Conservation (phyloP, 2,113 vertebrate genomes). For the Candoia aspera region DNA sequence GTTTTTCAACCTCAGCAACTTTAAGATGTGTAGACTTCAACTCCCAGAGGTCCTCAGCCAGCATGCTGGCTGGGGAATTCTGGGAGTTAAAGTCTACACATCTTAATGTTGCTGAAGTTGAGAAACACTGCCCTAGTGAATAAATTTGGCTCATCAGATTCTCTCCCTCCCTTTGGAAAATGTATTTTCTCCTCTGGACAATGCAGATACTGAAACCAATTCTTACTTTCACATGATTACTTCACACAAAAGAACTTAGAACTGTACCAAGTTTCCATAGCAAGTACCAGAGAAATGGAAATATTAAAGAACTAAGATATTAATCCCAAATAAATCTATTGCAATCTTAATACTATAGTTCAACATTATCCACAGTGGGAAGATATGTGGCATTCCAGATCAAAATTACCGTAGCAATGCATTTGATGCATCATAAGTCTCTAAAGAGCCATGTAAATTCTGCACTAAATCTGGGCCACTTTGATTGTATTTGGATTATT, state of each 20-base stretch:
- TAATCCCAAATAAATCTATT: background rate
- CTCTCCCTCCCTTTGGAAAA: background rate
- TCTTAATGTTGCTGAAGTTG: background rate
- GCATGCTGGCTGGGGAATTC: background rate
- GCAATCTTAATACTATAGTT: background rate
- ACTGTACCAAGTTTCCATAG: background rate
- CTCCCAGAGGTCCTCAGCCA: too few species aligned
- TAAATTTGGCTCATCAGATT: background rate
- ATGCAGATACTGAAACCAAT: background rate
- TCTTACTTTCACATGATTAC: background rate
- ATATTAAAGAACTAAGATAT: background rate
- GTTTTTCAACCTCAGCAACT: too few species aligned
- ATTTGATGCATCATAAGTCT: background rate
- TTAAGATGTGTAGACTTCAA: too few species aligned
- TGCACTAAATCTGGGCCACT: background rate
- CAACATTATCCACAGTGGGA: background rate
- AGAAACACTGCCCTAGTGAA: background rate
- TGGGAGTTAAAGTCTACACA: background rate
- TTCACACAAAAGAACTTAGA: background rate
- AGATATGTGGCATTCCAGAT: background rate
- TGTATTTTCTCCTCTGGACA: background rate
- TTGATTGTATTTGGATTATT: background rate
- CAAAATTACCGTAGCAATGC: background rate
- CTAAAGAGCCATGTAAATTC: background rate
- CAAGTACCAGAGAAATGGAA: background rate